A percentile compares a stretch with the other conserved stretches of the same genome.
Conservation (phyloP, 1,140 invertebrate species). For the Drosophila prosaltans region DNA sequence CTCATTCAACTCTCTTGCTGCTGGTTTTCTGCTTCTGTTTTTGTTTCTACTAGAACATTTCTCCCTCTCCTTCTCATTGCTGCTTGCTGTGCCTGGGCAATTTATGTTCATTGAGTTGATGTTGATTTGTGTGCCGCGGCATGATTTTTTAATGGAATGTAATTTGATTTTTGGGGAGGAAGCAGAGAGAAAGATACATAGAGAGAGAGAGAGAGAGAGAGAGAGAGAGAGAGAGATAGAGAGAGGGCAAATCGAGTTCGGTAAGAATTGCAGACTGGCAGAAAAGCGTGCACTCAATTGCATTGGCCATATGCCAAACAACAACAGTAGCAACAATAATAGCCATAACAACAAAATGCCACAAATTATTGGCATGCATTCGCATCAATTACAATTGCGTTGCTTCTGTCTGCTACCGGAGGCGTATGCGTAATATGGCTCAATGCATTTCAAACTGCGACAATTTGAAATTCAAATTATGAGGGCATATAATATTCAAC, state of each 20-base stretch:
- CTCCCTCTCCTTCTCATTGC: not conserved
- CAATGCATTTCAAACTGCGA: constrained; percentile 38
- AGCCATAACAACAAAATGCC: constrained; percentile 33
- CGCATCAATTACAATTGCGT: constrained; percentile 20
- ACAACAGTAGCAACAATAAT: constrained; percentile 7
- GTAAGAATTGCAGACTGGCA: constrained; percentile 26
- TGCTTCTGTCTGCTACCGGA: constrained; percentile 23
- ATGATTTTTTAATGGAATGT: constrained; percentile 79
- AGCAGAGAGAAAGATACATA: not conserved
- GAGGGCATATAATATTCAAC: not conserved
- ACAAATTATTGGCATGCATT: constrained; percentile 51
- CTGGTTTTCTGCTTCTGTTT: not conserved
- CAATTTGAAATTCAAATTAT: constrained; percentile 1
- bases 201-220: not conserved
- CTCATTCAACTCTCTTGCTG: constrained; percentile 7
- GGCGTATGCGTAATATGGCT: constrained; percentile 40
- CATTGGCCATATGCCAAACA: constrained; percentile 69
- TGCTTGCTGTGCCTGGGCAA: constrained; percentile 41
- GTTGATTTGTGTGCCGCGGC: constrained; percentile 74
- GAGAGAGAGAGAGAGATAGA: not conserved
- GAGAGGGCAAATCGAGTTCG: not conserved
- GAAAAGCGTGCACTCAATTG: constrained; percentile 65
- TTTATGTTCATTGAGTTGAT: constrained; percentile 79
- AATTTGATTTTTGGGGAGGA: constrained; percentile 56
- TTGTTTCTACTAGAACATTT: not conserved